Percentiles rank a stretch among this genome's conserved stretches.
phyloP scores from a whole-genome alignment of 2,797 vertebrate species.

The Myripristis jacobus region DNA sequence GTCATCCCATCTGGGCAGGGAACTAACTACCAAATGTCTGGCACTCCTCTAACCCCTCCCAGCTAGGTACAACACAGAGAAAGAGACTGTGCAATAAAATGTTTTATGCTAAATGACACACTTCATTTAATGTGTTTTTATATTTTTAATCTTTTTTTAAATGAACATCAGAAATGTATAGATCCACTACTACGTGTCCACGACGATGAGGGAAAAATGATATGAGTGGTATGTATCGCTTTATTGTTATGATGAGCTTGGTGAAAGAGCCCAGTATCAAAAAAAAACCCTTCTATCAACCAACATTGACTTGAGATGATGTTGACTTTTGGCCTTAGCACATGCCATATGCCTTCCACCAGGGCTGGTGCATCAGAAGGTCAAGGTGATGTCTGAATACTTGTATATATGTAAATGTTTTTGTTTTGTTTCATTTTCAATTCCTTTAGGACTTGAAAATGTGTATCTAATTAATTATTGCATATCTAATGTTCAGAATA shows the following conservation, averaged over 20 bases:
- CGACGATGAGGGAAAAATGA: constrained; percentile 47
- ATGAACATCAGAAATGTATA: constrained; percentile 45
- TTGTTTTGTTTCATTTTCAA: constrained; percentile 79
- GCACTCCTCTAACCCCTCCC: constrained; percentile 5
- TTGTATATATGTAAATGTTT: constrained; percentile 84
- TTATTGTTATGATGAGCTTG: constrained; percentile 49
- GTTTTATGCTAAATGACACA: constrained; percentile 84
- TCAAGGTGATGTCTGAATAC: constrained; percentile 78
- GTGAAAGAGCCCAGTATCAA: constrained; percentile 61
- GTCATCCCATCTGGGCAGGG: background rate
- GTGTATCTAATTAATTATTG: constrained; percentile 75
- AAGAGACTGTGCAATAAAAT: constrained; percentile 87
- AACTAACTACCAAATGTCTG: constrained; percentile 1
- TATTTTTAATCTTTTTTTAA: constrained; percentile 75
- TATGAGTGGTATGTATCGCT: constrained; percentile 49
- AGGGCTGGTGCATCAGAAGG: constrained; percentile 69
- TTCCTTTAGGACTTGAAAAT: constrained; percentile 86
- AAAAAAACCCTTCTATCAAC: constrained; percentile 54
- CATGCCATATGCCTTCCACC: constrained; percentile 61
- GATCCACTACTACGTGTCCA: constrained; percentile 58
- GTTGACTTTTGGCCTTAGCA: constrained; percentile 53
- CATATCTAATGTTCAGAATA: constrained; percentile 73
- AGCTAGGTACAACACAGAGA: constrained; percentile 64
- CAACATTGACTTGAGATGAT: constrained; percentile 22
- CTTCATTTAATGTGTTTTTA: constrained; percentile 80